phyloP scores from a whole-genome alignment of 2,113 vertebrate species.

The Hippocampus barbouri region DNA sequence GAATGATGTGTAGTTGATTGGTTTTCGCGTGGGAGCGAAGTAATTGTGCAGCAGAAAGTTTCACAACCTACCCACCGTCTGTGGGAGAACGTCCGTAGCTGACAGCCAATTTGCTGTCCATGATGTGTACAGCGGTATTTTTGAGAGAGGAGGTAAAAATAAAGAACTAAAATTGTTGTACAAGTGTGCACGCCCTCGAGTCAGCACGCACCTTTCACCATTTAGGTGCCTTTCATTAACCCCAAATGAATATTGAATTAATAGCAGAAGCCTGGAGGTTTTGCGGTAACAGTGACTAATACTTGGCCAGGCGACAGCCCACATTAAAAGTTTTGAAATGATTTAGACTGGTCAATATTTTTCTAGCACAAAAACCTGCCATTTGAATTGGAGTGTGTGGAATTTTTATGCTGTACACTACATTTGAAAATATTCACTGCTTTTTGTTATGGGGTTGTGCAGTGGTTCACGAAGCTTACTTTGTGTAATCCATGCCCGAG shows the following conservation, averaged over 20 bases:
- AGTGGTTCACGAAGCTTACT: neutral
- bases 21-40: constrained; percentile 41
- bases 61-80: constrained; percentile 61
- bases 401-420: neutral
- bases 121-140: neutral
- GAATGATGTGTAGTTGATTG: constrained; percentile 25
- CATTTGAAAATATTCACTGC: neutral
- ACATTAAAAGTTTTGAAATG: neutral
- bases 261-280: no score
- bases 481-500: neutral
- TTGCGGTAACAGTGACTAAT: neutral
- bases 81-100: constrained; percentile 40
- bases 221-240: no score
- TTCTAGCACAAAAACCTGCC: neutral
- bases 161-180: neutral
- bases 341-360: neutral
- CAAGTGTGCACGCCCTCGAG: neutral
- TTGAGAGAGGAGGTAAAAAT: neutral
- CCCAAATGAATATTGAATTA: no score
- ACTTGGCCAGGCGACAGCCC: neutral
- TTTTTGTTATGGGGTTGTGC: neutral
- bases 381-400: neutral
- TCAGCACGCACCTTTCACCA: no score
- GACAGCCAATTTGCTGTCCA: constrained; percentile 23
- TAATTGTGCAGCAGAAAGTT: constrained; percentile 37